A percentile compares a stretch with the other conserved stretches of the same genome.
Conservation (phyloP, 2,113 vertebrate genomes). For the Mesitornis unicolor region DNA sequence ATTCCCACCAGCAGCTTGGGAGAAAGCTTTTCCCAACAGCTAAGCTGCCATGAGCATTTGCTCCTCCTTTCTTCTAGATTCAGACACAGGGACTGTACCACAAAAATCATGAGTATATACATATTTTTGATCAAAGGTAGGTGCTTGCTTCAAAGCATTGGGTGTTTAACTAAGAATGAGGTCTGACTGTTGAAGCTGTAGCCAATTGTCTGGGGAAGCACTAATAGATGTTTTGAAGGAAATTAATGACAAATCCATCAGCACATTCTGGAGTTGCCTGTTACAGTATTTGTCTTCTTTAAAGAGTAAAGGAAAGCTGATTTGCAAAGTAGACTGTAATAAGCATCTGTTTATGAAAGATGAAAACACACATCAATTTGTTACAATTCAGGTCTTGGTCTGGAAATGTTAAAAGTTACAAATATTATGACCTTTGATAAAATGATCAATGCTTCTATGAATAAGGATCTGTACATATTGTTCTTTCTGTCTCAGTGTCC, state of each 20-base stretch:
- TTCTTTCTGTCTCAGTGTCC: background rate
- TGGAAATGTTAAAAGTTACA: background rate
- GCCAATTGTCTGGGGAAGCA: background rate
- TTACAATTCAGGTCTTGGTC: background rate
- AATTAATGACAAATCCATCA: background rate
- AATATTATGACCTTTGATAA: background rate
- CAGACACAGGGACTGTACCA: background rate
- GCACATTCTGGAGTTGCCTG: background rate
- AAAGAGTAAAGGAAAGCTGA: background rate
- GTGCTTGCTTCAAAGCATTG: background rate
- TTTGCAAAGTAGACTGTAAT: background rate
- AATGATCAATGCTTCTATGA: background rate
- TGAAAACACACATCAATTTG: background rate
- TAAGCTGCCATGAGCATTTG: background rate
- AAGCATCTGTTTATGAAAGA: background rate
- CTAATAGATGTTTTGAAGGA: background rate
- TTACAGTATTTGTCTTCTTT: background rate
- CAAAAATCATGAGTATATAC: background rate
- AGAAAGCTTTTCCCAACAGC: background rate
- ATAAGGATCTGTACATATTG: background rate
- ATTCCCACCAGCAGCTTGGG: background rate
- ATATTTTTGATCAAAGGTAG: background rate
- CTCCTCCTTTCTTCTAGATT: background rate
- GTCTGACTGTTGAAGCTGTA: background rate
- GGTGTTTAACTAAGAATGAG: background rate